A percentile compares a stretch with the other conserved stretches of the same genome.
Conservation (phyloP, 1,140 invertebrate genomes). For the Brachionus asplanchnoidis region DNA sequence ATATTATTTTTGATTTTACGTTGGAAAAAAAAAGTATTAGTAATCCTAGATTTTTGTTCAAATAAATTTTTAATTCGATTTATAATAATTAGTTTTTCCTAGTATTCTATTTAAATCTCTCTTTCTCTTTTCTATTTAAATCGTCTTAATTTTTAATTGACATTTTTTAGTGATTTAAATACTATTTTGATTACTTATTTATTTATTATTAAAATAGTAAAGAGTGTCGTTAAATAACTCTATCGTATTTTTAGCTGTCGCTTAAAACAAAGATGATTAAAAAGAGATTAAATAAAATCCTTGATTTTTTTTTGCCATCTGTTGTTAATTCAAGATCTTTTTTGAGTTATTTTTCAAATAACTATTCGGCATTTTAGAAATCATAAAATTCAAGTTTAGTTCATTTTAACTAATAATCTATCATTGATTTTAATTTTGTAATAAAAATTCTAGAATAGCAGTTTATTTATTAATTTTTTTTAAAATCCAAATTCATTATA, state of each 20-base stretch:
- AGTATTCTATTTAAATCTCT: background rate
- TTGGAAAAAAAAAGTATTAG: background rate
- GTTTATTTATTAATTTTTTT: too few relatives aligned
- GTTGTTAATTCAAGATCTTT: background rate
- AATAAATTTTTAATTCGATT: background rate
- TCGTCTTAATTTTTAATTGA: background rate
- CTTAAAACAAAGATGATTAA: background rate
- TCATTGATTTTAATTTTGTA: too few relatives aligned
- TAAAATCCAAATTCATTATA: too few relatives aligned
- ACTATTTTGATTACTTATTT: background rate
- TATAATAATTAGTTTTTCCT: background rate
- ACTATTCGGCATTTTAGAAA: too few relatives aligned
- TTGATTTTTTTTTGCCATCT: background rate
- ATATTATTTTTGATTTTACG: background rate
- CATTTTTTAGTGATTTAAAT: background rate
- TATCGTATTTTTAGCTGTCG: background rate
- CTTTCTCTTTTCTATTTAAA: background rate
- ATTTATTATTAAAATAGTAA: background rate
- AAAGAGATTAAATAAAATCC: background rate
- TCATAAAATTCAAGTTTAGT: too few relatives aligned
- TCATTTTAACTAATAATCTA: too few relatives aligned
- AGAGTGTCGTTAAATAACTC: background rate
- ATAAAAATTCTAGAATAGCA: too few relatives aligned
- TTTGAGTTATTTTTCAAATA: too few relatives aligned
- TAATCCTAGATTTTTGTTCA: conserved; percentile 3